These are phyloP conservation scores for Philopotamus ludificatus DNA, from an alignment of 1,140 invertebrate genomes.

Conservation along the genomic window DNA sequence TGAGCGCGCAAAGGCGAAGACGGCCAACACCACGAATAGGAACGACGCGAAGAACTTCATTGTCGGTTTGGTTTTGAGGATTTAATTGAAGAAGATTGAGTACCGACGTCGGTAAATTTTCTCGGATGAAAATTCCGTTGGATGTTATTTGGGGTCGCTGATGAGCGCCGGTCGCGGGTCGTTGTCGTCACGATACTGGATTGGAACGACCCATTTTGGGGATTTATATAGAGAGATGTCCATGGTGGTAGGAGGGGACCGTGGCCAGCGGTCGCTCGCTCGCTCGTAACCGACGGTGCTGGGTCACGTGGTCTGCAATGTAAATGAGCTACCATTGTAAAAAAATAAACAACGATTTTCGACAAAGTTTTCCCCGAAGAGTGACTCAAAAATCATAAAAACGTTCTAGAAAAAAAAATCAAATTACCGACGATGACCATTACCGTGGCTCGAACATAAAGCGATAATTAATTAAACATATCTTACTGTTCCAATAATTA, in stretches of 20 bases:
- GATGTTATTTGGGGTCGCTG: neutral
- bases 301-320: too few species aligned
- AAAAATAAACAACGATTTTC: too few species aligned
- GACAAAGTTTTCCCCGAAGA: too few species aligned
- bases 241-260: neutral
- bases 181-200: conserved; percentile 10
- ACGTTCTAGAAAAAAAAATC: too few species aligned
- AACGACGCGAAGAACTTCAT: conserved; percentile 43
- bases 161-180: neutral
- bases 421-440: too few species aligned
- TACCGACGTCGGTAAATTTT: neutral
- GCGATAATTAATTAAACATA: too few species aligned
- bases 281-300: neutral
- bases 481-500: too few species aligned
- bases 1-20: conserved; percentile 59
- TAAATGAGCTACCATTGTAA: too few species aligned
- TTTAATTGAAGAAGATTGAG: neutral
- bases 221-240: conserved; percentile 13
- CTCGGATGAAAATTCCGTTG: neutral
- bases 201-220: conserved; percentile 22
- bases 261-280: neutral
- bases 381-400: too few species aligned
- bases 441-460: too few species aligned
- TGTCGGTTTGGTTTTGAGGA: neutral
- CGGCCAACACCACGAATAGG: conserved; percentile 57